phyloP scores from a whole-genome alignment of 2,888 invertebrate genomes.

The Nomada lathburiana region DNA sequence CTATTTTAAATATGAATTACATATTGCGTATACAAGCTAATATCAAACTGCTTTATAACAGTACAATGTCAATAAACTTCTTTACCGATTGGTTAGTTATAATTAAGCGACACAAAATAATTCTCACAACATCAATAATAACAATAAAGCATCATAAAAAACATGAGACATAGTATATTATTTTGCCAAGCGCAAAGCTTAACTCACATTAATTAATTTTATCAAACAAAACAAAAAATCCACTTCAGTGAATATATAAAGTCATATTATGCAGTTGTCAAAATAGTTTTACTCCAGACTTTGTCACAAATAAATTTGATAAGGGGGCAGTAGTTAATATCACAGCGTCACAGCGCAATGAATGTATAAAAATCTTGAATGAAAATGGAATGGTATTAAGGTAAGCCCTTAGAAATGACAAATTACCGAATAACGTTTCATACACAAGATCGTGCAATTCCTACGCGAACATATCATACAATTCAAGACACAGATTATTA shows the following conservation, averaged over 20 bases:
- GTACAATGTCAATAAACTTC: too few species aligned
- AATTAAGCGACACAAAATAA: too few species aligned
- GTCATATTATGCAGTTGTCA: background rate
- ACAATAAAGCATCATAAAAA: too few species aligned
- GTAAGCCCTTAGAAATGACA: too few species aligned
- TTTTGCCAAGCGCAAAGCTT: background rate
- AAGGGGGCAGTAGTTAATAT: background rate
- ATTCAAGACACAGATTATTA: slow-evolving; percentile 3
- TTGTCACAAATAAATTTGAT: background rate
- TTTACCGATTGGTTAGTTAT: too few species aligned
- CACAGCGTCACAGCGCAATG: too few species aligned
- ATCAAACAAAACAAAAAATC: background rate
- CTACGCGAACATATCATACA: background rate
- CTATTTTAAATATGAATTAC: background rate
- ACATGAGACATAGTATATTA: background rate
- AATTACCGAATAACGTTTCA: too few species aligned
- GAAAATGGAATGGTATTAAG: too few species aligned
- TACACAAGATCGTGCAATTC: background rate
- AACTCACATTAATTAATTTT: background rate
- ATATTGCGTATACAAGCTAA: background rate
- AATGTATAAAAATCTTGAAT: too few species aligned
- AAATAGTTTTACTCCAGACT: background rate
- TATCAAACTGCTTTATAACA: background rate
- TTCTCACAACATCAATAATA: too few species aligned
- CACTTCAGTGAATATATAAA: background rate